Percentiles rank a stretch among this genome's conserved stretches.
These are phyloP conservation scores for Coendou prehensilis DNA, from an alignment of 2,797 vertebrate genomes.

Conservation along the genomic window DNA sequence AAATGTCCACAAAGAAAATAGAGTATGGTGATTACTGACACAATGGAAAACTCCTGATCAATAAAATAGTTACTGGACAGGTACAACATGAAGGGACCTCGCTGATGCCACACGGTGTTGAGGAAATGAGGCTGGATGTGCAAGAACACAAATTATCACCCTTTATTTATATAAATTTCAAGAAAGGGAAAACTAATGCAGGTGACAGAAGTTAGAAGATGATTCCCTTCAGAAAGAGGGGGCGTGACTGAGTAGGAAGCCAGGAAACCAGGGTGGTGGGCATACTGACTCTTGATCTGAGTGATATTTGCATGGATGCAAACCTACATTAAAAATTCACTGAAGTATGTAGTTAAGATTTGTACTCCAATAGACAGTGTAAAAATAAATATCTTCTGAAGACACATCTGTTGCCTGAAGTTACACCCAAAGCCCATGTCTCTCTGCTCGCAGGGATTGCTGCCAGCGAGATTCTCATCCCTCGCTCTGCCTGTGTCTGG, in stretches of 20 bases:
- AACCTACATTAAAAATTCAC: neutral
- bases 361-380: neutral
- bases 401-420: neutral
- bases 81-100: neutral
- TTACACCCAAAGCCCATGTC: neutral
- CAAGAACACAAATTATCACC: neutral
- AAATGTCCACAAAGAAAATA: neutral
- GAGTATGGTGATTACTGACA: neutral
- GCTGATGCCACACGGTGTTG: neutral
- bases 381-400: neutral
- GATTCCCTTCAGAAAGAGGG: neutral
- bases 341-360: neutral
- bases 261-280: neutral
- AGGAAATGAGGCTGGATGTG: neutral
- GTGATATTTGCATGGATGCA: neutral
- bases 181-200: neutral
- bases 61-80: neutral
- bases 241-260: neutral
- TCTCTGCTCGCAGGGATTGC: neutral
- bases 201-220: neutral
- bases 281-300: neutral
- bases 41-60: neutral
- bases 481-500: neutral
- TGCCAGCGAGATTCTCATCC: neutral
- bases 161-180: slow-evolving; percentile 5